These are phyloP conservation scores for Holacanthus passer DNA, from an alignment of 2,113 vertebrate species.

Conservation along the genomic window DNA sequence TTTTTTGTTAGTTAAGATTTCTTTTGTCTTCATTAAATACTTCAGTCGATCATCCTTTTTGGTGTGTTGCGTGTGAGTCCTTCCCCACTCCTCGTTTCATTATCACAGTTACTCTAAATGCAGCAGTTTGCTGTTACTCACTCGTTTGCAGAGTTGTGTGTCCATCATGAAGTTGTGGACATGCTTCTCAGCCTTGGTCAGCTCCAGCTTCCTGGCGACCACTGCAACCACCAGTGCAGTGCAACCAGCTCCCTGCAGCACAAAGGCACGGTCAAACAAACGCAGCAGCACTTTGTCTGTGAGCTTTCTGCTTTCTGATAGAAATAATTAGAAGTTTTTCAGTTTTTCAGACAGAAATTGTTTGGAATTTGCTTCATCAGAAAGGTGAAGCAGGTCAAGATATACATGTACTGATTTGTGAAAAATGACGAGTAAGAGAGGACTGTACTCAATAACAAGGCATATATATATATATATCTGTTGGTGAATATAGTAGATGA, in stretches of 20 bases:
- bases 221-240: slow-evolving; percentile 95
- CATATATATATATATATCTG: neutral
- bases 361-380: neutral
- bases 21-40: too few species aligned
- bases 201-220: slow-evolving; percentile 94
- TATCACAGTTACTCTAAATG: neutral
- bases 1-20: too few species aligned
- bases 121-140: slow-evolving; percentile 73
- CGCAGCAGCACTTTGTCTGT: neutral
- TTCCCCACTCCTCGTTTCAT: too few species aligned
- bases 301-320: too few species aligned
- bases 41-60: too few species aligned
- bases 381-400: neutral
- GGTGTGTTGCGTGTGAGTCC: too few species aligned
- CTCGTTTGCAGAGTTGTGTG: slow-evolving; percentile 97
- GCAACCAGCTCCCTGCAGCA: slow-evolving; percentile 92
- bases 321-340: neutral
- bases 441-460: neutral
- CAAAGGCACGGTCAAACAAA: slow-evolving; percentile 20
- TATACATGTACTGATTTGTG: too few species aligned
- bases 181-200: slow-evolving; percentile 98
- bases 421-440: neutral
- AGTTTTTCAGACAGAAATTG: neutral
- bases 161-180: slow-evolving; percentile 99
- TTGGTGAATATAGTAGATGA: neutral